Evolutionary conservation across 1,140 invertebrate genomes (phyloP).

Genomic region (Drosophila subobscura): DNA sequence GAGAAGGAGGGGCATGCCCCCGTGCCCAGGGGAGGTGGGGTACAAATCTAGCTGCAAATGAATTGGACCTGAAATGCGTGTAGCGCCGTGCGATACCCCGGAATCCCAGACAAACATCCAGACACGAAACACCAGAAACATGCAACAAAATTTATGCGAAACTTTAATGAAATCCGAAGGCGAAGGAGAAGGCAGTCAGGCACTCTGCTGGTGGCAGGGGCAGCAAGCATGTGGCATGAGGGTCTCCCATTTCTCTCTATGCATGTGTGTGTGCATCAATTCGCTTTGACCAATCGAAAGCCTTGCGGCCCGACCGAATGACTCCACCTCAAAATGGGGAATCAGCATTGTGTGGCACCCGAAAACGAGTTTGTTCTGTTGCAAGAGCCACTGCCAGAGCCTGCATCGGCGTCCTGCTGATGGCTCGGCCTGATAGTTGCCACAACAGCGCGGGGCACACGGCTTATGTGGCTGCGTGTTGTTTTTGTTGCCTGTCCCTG

Average conservation of each 20-base stretch:
- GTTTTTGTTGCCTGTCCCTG: slow-evolving; percentile 48
- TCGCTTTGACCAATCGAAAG: slow-evolving; percentile 58
- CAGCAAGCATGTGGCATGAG: not conserved
- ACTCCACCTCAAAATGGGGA: slow-evolving; percentile 79
- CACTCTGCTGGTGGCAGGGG: slow-evolving; percentile 2
- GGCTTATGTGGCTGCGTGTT: slow-evolving; percentile 17
- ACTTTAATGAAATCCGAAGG: slow-evolving; percentile 67
- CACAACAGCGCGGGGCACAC: slow-evolving; percentile 26
- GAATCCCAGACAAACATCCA: slow-evolving; percentile 20
- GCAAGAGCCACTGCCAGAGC: slow-evolving; percentile 40
- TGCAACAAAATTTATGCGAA: slow-evolving; percentile 82
- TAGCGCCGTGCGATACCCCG: slow-evolving; percentile 58
- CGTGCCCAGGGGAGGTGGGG: not conserved
- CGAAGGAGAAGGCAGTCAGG: not conserved
- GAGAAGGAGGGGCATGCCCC: not conserved
- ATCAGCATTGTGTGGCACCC: slow-evolving; percentile 38
- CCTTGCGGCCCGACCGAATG: slow-evolving; percentile 33
- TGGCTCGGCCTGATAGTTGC: slow-evolving; percentile 61
- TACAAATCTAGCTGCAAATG: slow-evolving; percentile 63
- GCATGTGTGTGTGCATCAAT: not conserved
- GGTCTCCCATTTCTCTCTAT: too few species aligned
- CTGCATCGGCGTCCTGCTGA: slow-evolving; percentile 69
- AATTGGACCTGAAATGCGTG: slow-evolving; percentile 75
- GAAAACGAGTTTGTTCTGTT: slow-evolving; percentile 59
- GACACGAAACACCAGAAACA: slow-evolving; percentile 65